Conservation (phyloP, 2,113 vertebrate genomes). For the Aramus guarauna region DNA sequence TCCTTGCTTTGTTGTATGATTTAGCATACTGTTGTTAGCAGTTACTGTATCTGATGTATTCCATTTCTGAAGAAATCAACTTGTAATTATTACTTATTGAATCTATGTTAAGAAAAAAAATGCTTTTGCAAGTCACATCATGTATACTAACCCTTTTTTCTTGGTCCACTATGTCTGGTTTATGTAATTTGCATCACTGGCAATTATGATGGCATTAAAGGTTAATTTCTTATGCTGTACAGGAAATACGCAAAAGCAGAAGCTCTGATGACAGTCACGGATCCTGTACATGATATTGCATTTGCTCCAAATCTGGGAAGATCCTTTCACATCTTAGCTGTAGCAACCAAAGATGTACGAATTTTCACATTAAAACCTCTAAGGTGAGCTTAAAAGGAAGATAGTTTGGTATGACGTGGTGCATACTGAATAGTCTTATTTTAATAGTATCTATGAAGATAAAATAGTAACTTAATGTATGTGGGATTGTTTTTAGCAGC, state of each 20-base stretch:
- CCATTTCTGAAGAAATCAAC: background rate
- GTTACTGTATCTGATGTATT: background rate
- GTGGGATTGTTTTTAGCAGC: background rate
- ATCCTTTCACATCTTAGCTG: slow-evolving; percentile 94
- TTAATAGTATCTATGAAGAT: background rate
- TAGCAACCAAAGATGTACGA: slow-evolving; percentile 96
- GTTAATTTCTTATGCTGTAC: background rate
- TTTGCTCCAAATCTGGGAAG: slow-evolving; percentile 98
- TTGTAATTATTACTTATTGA: background rate
- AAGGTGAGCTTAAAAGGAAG: slow-evolving; percentile 78
- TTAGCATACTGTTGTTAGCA: background rate
- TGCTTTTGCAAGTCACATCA: background rate
- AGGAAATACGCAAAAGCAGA: slow-evolving; percentile 98
- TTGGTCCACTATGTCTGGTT: background rate
- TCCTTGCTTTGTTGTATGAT: background rate
- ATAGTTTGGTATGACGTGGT: background rate
- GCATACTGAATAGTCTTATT: background rate
- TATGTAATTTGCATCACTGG: background rate
- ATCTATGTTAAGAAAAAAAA: background rate
- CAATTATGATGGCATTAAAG: background rate
- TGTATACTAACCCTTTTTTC: background rate
- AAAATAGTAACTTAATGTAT: background rate
- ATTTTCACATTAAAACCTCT: slow-evolving; percentile 95
- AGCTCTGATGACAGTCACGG: slow-evolving; percentile 92
- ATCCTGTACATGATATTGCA: slow-evolving; percentile 93